Evolutionary conservation across 2,888 invertebrate species (phyloP), one percentile per base, ranked within the genome.

Genomic region (Heliconius cydno): DNA sequence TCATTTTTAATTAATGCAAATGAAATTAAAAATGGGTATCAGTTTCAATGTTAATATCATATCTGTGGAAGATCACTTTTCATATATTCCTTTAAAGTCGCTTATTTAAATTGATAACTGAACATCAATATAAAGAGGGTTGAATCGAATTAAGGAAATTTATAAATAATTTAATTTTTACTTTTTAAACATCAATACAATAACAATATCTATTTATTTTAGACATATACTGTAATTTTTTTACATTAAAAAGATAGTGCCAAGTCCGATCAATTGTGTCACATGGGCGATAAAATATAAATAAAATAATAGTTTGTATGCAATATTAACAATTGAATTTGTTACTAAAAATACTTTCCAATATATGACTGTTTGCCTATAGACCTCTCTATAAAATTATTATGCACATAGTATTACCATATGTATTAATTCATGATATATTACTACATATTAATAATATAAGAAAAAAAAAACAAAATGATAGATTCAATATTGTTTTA

Each of bases 331-430:
- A n/a, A 25, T 63, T 25, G 25, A n/a, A 25, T 25, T 25, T 68
- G 6, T n/a, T 25, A 41, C n/a, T 68, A 41, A 68, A 38, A 68
- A 68, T 68, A 68, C 6, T 68, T 41, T 68, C n/a, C 38, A n/a
- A 41, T 41, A 38, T 38, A 34, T 34, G 12, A 34, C 38, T 68
- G 38, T n/a, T 68, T 68, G 19, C 46, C 15, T 5, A 68, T 68
- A 19, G 66, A 65, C 15, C 13, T 66, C 30, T 66, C 19, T 66
- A 66, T 19, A 22, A 30, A 67, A 19, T 22, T 5, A 12, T 38
- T 38, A 22, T 9, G 19, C 12, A 67, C 12, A 67, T 19, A 22
- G 34, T 34, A 34, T 67, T 9, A 22, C 10, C 22, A 67, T 67
- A 19, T n/a, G 12, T 22, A 10, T 38, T 34, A 67, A 22, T 13